These are phyloP conservation scores for Smutsia temminckii DNA, from an alignment of 2,797 vertebrate species.

Conservation along the genomic window DNA sequence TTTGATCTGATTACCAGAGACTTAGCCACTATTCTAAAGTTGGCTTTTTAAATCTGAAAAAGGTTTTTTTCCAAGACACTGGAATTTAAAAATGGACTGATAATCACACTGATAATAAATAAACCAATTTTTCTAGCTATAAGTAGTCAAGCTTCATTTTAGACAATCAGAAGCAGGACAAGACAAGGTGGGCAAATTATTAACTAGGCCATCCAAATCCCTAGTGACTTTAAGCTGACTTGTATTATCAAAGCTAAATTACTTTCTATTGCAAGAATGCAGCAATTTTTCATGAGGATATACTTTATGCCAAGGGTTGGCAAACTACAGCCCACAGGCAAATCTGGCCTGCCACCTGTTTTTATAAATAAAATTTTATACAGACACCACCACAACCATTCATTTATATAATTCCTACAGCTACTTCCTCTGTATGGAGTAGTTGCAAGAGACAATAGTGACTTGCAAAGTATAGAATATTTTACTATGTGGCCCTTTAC, in stretches of 20 bases:
- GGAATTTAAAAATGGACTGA: conserved; percentile 54
- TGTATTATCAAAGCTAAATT: conserved; percentile 18
- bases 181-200: neutral
- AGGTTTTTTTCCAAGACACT: conserved; percentile 21
- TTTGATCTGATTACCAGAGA: conserved; percentile 36
- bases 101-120: conserved; percentile 21
- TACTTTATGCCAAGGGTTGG: neutral
- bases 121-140: conserved; percentile 41
- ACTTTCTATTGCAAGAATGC: neutral
- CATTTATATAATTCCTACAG: neutral
- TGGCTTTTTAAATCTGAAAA: conserved; percentile 35
- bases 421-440: neutral
- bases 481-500: conserved; percentile 25
- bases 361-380: conserved; percentile 37
- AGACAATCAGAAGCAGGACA: neutral
- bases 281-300: conserved; percentile 32
- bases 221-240: neutral
- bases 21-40: neutral
- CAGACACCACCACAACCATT: neutral
- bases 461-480: neutral
- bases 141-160: conserved; percentile 11
- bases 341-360: neutral
- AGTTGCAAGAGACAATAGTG: neutral
- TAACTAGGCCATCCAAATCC: neutral
- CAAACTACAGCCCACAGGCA: neutral